Evolutionary conservation across 2,797 vertebrate species (phyloP).

Genomic region (Peromyscus melanophrys): DNA sequence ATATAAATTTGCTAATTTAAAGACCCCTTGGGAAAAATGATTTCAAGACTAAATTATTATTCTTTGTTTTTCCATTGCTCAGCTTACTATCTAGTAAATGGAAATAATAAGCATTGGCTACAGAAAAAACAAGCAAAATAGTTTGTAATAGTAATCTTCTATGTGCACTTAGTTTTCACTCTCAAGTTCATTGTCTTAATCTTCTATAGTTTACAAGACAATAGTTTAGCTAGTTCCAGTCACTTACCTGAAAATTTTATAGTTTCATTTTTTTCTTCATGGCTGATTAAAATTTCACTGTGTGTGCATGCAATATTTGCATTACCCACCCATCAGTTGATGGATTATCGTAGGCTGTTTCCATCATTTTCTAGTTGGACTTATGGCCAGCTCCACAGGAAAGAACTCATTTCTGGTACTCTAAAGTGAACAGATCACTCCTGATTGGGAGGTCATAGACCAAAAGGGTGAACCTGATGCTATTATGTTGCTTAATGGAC

Average conservation of each 20-base stretch:
- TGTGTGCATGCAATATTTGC: not conserved
- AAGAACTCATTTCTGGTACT: not conserved
- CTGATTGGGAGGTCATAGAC: too few species aligned
- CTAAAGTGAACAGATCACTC: not conserved
- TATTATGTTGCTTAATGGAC: not conserved
- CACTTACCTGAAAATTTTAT: not conserved
- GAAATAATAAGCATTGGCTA: slow-evolving; percentile 26
- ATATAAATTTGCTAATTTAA: slow-evolving; percentile 50
- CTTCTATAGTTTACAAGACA: not conserved
- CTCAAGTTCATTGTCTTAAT: not conserved
- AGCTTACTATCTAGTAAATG: not conserved
- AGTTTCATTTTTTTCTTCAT: not conserved
- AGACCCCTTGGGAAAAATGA: not conserved
- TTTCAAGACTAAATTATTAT: not conserved
- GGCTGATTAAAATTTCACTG: not conserved
- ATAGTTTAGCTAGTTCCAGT: not conserved
- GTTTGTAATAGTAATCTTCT: not conserved
- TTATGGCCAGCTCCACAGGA: too few species aligned
- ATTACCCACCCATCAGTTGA: not conserved
- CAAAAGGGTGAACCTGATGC: not conserved
- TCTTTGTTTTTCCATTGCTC: not conserved
- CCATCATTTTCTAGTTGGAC: not conserved
- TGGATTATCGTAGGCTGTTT: not conserved
- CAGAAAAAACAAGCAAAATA: not conserved
- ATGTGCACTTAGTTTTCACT: slow-evolving; percentile 62